Evolutionary conservation across 2,797 vertebrate species (phyloP).

Genomic region (Champsocephalus gunnari): DNA sequence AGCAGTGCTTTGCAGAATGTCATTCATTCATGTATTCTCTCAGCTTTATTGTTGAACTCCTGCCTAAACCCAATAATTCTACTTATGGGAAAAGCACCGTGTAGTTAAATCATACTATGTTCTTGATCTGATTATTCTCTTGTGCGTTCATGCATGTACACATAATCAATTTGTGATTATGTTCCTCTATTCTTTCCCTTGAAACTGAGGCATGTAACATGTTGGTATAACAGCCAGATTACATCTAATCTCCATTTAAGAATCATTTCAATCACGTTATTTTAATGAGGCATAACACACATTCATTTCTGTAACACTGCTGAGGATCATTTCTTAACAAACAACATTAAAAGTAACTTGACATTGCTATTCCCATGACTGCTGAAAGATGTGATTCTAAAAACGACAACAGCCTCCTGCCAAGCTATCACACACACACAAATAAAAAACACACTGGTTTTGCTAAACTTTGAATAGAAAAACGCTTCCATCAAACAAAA

Average conservation of each 20-base stretch:
- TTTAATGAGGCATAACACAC: not conserved
- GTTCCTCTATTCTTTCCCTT: too few species aligned
- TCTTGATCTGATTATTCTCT: too few species aligned
- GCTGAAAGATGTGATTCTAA: slow-evolving; percentile 20
- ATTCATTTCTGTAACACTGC: not conserved
- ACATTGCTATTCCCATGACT: not conserved
- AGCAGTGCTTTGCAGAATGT: too few species aligned
- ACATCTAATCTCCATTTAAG: not conserved
- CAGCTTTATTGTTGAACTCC: too few species aligned
- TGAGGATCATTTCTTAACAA: not conserved
- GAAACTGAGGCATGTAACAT: not conserved
- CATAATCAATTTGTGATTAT: too few species aligned
- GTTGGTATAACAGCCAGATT: not conserved
- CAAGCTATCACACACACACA: slow-evolving; percentile 11
- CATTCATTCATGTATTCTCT: too few species aligned
- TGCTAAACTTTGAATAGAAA: not conserved
- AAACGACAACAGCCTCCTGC: slow-evolving; percentile 17
- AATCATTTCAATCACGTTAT: not conserved
- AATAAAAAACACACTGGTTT: not conserved
- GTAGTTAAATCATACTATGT: too few species aligned
- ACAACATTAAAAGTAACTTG: not conserved
- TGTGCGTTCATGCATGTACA: too few species aligned
- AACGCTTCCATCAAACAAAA: slow-evolving; percentile 22
- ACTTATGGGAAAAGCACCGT: too few species aligned
- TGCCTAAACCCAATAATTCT: too few species aligned